Percentiles rank a stretch among this genome's conserved stretches.
Conservation (phyloP, 2,113 vertebrate genomes). For the Caranx ignobilis region DNA sequence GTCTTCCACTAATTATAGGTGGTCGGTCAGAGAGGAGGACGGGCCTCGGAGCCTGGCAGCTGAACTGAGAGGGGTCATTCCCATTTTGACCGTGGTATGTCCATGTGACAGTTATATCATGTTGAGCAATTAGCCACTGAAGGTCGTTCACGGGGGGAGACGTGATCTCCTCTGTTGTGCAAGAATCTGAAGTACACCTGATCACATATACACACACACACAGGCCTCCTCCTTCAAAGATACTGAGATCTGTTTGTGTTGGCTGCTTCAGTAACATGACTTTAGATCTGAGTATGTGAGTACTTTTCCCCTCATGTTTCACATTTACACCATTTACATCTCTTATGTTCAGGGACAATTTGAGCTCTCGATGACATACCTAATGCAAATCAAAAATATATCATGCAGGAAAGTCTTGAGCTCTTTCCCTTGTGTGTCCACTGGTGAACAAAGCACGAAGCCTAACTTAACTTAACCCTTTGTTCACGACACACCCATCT, state of each 20-base stretch:
- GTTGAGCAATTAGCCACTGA: conserved; percentile 62
- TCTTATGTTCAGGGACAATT: not conserved
- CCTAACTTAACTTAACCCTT: not conserved
- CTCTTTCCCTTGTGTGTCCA: not conserved
- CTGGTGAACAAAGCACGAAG: not conserved
- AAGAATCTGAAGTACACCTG: not conserved
- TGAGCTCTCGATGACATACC: not conserved
- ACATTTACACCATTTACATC: not conserved
- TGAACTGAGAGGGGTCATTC: conserved; percentile 69
- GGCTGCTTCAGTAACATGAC: not conserved
- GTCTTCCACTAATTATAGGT: conserved; percentile 71
- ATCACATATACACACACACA: conserved; percentile 11
- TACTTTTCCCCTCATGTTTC: not conserved
- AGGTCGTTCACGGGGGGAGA: conserved; percentile 13
- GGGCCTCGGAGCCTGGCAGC: conserved; percentile 51
- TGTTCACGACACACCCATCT: not conserved
- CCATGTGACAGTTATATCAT: conserved; percentile 73
- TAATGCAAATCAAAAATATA: not conserved
- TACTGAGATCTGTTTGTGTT: not conserved
- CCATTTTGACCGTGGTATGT: conserved; percentile 77
- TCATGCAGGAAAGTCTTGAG: not conserved
- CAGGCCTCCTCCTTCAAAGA: not conserved
- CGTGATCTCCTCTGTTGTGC: conserved; percentile 31
- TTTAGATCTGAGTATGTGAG: too few relatives aligned
- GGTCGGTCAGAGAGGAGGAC: conserved; percentile 21